phyloP scores from a whole-genome alignment of 1,140 invertebrate genomes.

The Stratiolaelaps scimitus region DNA sequence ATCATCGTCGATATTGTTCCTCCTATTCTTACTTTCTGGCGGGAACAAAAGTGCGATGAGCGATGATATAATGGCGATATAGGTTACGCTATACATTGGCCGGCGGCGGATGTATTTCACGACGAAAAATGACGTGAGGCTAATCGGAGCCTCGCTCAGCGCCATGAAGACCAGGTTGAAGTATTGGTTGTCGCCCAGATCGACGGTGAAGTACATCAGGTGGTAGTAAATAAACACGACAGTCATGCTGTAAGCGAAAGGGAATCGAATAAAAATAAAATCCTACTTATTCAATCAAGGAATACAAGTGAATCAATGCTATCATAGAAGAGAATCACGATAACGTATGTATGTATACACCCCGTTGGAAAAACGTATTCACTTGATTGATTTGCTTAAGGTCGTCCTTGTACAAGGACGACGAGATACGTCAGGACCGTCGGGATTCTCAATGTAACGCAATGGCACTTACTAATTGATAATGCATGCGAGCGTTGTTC shows the following conservation, averaged over 20 bases:
- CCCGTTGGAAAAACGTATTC: no score
- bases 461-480: not conserved
- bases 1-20: no score
- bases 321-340: no score
- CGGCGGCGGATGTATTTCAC: not conserved
- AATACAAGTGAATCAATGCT: no score
- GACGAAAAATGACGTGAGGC: constrained; percentile 5
- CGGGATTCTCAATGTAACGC: no score
- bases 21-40: constrained; percentile 4
- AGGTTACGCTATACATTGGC: constrained; percentile 1
- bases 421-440: no score
- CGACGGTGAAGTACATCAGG: constrained; percentile 17
- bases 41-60: not conserved
- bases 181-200: not conserved
- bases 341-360: no score
- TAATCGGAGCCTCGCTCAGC: not conserved
- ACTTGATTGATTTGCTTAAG: no score
- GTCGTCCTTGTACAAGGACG: no score
- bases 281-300: no score
- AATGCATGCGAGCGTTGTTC: not conserved
- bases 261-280: not conserved
- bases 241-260: not conserved
- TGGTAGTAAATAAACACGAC: constrained; percentile 9
- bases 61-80: constrained; percentile 7
- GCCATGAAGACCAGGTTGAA: constrained; percentile 25